Conservation (phyloP, 2,888 invertebrate species). For the Leucania comma region DNA sequence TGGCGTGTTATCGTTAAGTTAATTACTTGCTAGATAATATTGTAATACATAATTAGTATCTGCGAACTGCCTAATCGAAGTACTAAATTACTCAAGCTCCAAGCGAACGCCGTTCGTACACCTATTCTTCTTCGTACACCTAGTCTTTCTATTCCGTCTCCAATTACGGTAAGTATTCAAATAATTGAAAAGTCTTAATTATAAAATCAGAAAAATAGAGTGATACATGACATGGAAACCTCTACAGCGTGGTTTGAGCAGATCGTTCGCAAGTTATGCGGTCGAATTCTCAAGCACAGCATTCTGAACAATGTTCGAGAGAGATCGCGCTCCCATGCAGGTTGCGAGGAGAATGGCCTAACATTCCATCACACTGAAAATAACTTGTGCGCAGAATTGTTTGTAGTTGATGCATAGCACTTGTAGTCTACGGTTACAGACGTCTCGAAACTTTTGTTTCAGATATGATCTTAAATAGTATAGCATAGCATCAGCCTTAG, state of each 20-base stretch:
- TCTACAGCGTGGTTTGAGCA: slow-evolving; percentile 1
- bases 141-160: no score
- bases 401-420: slow-evolving; percentile 27
- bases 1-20: neutral
- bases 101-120: no score
- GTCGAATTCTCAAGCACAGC: slow-evolving; percentile 50
- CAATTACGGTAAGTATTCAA: no score
- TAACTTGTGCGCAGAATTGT: slow-evolving; percentile 19
- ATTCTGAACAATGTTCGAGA: slow-evolving; percentile 52
- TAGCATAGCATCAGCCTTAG: no score
- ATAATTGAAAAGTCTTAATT: no score
- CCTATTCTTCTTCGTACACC: no score
- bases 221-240: slow-evolving; percentile 29
- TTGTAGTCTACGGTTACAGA: neutral
- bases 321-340: slow-evolving; percentile 28
- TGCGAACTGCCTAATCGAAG: neutral
- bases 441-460: neutral
- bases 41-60: neutral
- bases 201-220: no score
- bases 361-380: slow-evolving; percentile 47
- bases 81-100: no score
- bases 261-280: slow-evolving; percentile 55
- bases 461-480: neutral
- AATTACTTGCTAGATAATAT: neutral
- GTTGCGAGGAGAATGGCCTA: slow-evolving; percentile 31